Percentiles rank a stretch among this genome's conserved stretches.
Evolutionary conservation across 2,113 vertebrate genomes (phyloP).

Genomic region (Atlantisia rogersi): DNA sequence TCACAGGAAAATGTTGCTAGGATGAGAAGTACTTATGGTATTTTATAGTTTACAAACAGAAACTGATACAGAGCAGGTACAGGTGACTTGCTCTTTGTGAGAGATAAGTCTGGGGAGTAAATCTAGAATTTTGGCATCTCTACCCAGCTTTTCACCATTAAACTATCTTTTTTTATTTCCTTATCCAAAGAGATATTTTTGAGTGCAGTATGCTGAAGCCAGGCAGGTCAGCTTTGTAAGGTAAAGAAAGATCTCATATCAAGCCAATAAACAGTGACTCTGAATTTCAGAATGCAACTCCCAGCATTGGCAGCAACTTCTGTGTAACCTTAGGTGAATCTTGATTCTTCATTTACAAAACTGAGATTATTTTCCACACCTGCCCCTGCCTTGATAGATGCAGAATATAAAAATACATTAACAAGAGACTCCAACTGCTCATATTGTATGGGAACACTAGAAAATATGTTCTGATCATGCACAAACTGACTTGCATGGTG

Average conservation of each 20-base stretch:
- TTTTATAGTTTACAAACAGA: background rate
- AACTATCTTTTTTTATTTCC: background rate
- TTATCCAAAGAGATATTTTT: background rate
- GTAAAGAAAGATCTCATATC: background rate
- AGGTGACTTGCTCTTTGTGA: background rate
- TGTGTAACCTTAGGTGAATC: background rate
- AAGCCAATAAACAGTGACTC: background rate
- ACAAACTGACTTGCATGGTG: background rate
- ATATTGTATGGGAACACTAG: background rate
- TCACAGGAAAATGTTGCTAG: background rate
- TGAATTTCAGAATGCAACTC: background rate
- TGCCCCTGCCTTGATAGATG: fast-evolving
- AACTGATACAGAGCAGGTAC: background rate
- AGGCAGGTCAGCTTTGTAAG: background rate
- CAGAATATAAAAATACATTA: background rate
- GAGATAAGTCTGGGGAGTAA: background rate
- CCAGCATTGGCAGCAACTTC: background rate
- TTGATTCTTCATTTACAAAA: background rate
- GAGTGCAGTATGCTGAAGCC: background rate
- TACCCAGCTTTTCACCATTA: background rate
- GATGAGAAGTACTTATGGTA: background rate
- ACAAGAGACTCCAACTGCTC: background rate
- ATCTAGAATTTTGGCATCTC: background rate
- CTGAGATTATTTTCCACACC: background rate
- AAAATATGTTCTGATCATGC: background rate